Base-by-base conservation (phyloP, 2,113 vertebrate species). In the Apus apus region DNA sequence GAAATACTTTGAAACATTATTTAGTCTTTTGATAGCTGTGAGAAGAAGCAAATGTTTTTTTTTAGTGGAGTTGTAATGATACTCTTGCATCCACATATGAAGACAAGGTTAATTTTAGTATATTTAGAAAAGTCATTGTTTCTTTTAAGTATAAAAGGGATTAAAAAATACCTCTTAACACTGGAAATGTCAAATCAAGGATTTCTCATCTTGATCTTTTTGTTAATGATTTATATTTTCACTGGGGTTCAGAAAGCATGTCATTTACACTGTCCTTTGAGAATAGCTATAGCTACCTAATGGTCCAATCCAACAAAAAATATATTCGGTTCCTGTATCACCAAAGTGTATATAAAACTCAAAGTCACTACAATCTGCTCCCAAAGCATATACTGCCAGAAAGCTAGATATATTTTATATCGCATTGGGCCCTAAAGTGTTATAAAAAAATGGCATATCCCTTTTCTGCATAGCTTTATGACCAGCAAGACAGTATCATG, bases 391-490 rank as follows among this genome's bases (percentile, higher is more conserved):
- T 57, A 75, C 32, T 94, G 61, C 62, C 45, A 82, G 94, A 83
- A 84, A 93, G 79, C 48, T 48, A 94, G 70, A 67, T 62, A 57
- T 87, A 85, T 96, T 87, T 94, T 93, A 80, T 87, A 90, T 73
- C 81, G 79, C 94, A 97, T 94, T 97, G 96, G 93, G 84, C 98
- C 97, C 98, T 88, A 27, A 97, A 98, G 98, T 94, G 87, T 97
- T 95, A 96, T 98, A 96, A 98, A 97, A 43, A 98, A 97, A 96
- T 94, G 94, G 82, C 82, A 95, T 95, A 73, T 97, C 71, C 27
- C 10, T 32, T 79, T 82, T 77, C 95, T 94, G 78, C 88, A 71
- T 94, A 67, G 89, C 61, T 97, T 97, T 86, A 95, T 96, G 93
- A 95, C 94, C 87, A 86, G 90, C 66, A 89, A 86, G 83, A 54